Base-by-base conservation (phyloP, 2,113 vertebrate species). In the Phoxinus phoxinus region DNA sequence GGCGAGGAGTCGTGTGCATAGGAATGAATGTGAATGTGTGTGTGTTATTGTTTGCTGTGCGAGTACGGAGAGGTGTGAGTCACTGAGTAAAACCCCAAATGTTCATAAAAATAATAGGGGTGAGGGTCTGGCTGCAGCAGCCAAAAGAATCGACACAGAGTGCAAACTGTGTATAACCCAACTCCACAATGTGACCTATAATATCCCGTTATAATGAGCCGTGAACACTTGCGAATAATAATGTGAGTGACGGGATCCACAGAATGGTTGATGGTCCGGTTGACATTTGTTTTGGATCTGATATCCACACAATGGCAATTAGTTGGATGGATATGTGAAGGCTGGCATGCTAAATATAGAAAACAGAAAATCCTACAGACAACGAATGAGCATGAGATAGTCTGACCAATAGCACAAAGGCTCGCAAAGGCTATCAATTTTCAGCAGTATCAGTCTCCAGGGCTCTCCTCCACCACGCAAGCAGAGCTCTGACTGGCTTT, bases 191-290 rank as follows among this genome's bases (percentile, higher is more conserved):
- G 87, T 87, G 83, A 88, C 91, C 92, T 91, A 94, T 91, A 93
- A 94, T 93, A 93, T 87, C 91, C 87, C 78, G 81, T 88, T 90
- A 89, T 92, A 92, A 92, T 93, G 91, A 90, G 90, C 88, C 90
- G 91, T 88, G 83, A 87, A 92, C 93, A 92, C 91, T 90, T 93
- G 92, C 89, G 90, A 74, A 79, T 74, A 77, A 83, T 76, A 59
- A 65, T 86, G 69, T 72, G 73, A 71, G 44, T 53, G 75, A 83
- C 12, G 48, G 48, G 21, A 56, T 71, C 17, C 61, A 84, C 69
- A 88, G 82, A 80, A 41, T 30, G 30, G 58, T 3, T 48, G 53
- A 81, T 25, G 80, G 81, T 63, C 72, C 51, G 25, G 51, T 58
- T 67, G 81, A 77, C 71, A 32, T 58, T 80, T 46, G 32, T 35